These are phyloP conservation scores for Gymnothorax javanicus DNA, from an alignment of 2,797 vertebrate species.

Conservation along the genomic window DNA sequence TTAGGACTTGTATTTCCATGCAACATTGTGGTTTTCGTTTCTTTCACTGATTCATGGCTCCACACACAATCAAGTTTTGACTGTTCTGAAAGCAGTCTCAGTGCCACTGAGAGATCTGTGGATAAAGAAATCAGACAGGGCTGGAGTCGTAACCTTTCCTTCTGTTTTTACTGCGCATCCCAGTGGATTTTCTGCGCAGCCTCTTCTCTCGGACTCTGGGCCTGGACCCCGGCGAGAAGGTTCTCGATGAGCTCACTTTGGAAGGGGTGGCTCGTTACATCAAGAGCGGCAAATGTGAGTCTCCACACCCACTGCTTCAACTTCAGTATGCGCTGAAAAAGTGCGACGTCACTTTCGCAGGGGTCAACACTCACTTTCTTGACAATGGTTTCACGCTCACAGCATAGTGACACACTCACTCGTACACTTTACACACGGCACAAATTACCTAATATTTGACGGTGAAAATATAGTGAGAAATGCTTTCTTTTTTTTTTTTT, in stretches of 20 bases:
- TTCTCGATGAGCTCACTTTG: slow-evolving; percentile 84
- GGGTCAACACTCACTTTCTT: too few relatives aligned
- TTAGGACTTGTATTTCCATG: background rate
- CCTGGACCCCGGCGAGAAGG: slow-evolving; percentile 76
- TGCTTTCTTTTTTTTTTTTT: too few relatives aligned
- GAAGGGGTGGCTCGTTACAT: slow-evolving; percentile 83
- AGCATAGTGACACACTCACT: too few relatives aligned
- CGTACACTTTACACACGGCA: too few relatives aligned
- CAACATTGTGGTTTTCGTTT: background rate
- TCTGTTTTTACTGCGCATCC: slow-evolving; percentile 16
- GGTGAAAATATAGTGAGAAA: too few relatives aligned
- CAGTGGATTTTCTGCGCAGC: slow-evolving; percentile 88
- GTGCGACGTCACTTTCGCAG: too few relatives aligned
- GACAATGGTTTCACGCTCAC: too few relatives aligned
- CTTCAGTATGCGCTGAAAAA: too few relatives aligned
- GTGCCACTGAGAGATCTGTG: background rate
- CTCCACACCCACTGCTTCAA: background rate
- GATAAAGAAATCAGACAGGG: background rate
- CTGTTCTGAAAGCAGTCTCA: background rate
- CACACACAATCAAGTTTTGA: background rate
- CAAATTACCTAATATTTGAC: too few relatives aligned
- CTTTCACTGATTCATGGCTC: background rate
- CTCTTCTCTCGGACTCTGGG: slow-evolving; percentile 83
- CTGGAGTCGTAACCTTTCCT: background rate
- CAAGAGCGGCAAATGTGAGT: slow-evolving; percentile 83